Evolutionary conservation across 2,888 invertebrate genomes (phyloP).

Genomic region (Alviniconcha strummeri): DNA sequence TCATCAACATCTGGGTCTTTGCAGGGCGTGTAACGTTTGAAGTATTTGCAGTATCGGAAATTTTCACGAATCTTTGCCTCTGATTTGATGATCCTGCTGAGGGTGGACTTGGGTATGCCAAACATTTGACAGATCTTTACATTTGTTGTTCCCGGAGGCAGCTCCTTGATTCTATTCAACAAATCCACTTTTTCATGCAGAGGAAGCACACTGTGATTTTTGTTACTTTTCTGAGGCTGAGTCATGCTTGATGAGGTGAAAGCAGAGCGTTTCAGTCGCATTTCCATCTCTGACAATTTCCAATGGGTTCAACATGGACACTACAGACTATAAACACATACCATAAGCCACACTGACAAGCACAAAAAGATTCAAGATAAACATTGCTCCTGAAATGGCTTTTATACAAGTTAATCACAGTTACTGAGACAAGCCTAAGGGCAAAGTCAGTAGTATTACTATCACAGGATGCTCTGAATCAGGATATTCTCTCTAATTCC

Average conservation of each 20-base stretch:
- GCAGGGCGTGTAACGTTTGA: conserved; percentile 10
- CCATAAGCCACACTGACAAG: too few relatives aligned
- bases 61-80: conserved; percentile 1
- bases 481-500: too few relatives aligned
- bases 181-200: conserved; percentile 4
- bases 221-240: background rate
- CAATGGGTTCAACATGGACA: too few relatives aligned
- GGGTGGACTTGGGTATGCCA: background rate
- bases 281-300: background rate
- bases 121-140: conserved; percentile 7
- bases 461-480: too few relatives aligned
- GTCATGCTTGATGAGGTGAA: background rate
- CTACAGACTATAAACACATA: too few relatives aligned
- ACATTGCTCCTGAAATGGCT: too few relatives aligned
- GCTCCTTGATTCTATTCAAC: conserved; percentile 3
- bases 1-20: conserved; percentile 4
- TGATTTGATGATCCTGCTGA: background rate
- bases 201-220: background rate
- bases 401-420: too few relatives aligned
- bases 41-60: conserved; percentile 1
- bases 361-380: too few relatives aligned
- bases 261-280: background rate
- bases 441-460: too few relatives aligned
- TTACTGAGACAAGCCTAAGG: too few relatives aligned
- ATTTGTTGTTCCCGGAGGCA: background rate